Conservation (phyloP, 2,797 vertebrate species). For the Enteromius unitaeniatus region DNA sequence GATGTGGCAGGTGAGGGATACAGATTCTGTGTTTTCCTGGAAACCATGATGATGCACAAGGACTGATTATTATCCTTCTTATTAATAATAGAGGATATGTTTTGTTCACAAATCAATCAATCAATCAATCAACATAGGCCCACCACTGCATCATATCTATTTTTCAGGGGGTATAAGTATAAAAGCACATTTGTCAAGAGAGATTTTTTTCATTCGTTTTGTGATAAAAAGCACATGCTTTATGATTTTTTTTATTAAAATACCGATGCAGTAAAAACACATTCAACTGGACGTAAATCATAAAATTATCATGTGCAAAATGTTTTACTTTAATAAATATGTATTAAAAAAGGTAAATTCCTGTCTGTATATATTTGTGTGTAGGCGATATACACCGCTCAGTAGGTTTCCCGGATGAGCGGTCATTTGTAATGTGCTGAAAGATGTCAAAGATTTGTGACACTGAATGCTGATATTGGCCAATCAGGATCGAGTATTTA, state of each 20-base stretch:
- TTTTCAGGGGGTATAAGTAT: background rate
- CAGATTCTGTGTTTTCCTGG: slow-evolving; percentile 8
- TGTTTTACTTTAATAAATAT: background rate
- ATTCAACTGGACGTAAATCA: background rate
- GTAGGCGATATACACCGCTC: background rate
- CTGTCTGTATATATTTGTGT: no score
- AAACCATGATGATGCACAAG: slow-evolving; percentile 10
- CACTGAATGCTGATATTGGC: background rate
- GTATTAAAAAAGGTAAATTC: background rate
- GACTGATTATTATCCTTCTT: background rate
- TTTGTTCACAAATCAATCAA: background rate
- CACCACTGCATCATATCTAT: background rate
- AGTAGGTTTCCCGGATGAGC: background rate
- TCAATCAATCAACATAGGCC: background rate
- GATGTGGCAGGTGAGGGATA: slow-evolving; percentile 21
- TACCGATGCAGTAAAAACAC: background rate
- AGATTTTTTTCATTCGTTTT: background rate
- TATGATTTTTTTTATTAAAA: background rate
- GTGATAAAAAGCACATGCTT: background rate
- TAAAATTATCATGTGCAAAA: background rate
- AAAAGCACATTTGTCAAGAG: background rate
- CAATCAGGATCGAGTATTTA: background rate
- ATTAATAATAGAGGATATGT: background rate
- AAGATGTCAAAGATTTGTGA: background rate
- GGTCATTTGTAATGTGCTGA: background rate